Evolutionary conservation across 2,797 vertebrate species (phyloP), one percentile per base, ranked within the genome.

Genomic region (Sebastes paucispinis): DNA sequence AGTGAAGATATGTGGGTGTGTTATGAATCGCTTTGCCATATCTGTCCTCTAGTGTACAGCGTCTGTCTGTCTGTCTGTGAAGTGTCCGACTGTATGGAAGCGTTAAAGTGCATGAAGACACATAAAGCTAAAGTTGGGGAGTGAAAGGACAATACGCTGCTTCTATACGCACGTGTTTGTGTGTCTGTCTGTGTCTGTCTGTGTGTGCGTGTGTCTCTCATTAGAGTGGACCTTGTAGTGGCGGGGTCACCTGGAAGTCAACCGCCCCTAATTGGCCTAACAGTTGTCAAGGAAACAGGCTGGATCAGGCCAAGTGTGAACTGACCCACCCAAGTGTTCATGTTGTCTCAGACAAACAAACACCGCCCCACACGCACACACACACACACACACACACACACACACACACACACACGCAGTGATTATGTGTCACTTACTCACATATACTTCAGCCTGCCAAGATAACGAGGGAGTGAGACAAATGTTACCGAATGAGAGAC

Each of bases 211-310:
- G 70, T 74, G 36, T 78, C 29, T 81, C 57, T 88, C 77, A 93
- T 93, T 91, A 92, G 70, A 76, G 34, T 70, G 72, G 43, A 75
- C 74, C 70, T 77, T 69, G 39, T 73, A 50, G 69, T 81, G 72
- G 80, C 55, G 14, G 73, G 88, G 90, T 93, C 92, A 93, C 84
- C 87, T 86, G 84, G 82, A 94, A 90, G 86, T 91, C 90, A 92
- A 77, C 84, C 5, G 18, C 59, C 47, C 89, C 79, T 92, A 89
- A 93, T 93, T 92, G 90, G 84, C 78, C 81, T 39, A 85, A 67
- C 77, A 73, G 89, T 93, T 87, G 85, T 88, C 87, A 85, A 76
- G 92, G 92, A 86, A 94, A 93, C 87, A 8, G 36, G 59, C 83
- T 73, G 67, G 47, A 87, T 83, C 69, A 69, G 86, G 77, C 81